phyloP scores from a whole-genome alignment of 2,888 invertebrate genomes.

The Melieria omissa region DNA sequence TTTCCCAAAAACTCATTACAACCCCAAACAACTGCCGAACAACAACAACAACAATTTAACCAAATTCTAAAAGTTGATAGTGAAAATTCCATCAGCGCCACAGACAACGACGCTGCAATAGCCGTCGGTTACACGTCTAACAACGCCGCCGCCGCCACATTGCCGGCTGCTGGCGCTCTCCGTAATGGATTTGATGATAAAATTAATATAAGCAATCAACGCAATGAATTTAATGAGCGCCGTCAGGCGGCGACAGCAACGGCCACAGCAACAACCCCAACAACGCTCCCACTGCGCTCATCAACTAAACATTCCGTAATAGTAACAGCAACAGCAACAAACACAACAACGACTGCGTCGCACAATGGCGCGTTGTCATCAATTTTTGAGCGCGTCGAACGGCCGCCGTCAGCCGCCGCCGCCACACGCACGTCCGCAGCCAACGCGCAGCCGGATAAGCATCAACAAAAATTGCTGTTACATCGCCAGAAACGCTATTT shows the following conservation, averaged over 20 bases:
- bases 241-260: constrained; percentile 19
- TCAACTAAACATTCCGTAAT: constrained; percentile 34
- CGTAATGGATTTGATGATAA: constrained; percentile 43
- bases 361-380: constrained; percentile 2
- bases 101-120: constrained; percentile 7
- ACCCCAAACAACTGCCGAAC: too few relatives aligned
- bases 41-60: too few relatives aligned
- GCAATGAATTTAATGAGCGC: constrained; percentile 40
- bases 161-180: background rate
- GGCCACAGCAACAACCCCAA: constrained; percentile 18
- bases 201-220: constrained; percentile 47
- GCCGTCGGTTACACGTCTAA: background rate
- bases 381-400: constrained; percentile 38
- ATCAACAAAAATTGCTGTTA: constrained; percentile 44
- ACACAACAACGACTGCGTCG: background rate
- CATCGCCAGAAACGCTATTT: constrained; percentile 68
- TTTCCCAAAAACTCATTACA: too few relatives aligned
- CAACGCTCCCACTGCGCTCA: constrained; percentile 22
- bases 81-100: constrained; percentile 8
- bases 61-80: too few relatives aligned
- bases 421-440: background rate
- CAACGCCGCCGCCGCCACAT: background rate
- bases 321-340: constrained; percentile 7
- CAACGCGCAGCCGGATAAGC: constrained; percentile 11
- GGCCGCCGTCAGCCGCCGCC: background rate